Percentiles rank a stretch among this genome's conserved stretches.
These are phyloP conservation scores for Laterallus jamaicensis DNA, from an alignment of 2,113 vertebrate genomes.

Conservation along the genomic window DNA sequence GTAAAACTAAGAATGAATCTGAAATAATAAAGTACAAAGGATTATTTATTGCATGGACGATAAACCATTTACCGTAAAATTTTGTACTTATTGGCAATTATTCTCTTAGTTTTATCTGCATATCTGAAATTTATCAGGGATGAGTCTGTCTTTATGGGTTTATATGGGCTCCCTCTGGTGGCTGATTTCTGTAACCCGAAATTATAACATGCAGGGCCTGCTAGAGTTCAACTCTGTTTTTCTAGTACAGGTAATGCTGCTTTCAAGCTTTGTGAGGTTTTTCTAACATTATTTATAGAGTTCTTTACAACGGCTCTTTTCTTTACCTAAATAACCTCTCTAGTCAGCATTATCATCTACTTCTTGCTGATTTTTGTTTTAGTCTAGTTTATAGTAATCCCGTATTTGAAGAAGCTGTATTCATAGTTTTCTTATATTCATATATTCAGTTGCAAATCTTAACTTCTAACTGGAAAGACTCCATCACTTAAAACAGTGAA, in stretches of 20 bases:
- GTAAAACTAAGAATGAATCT: neutral
- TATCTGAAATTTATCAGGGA: neutral
- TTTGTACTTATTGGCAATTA: neutral
- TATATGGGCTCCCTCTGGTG: slow-evolving; percentile 53
- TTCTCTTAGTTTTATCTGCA: neutral
- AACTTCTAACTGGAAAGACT: neutral
- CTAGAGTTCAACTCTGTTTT: neutral
- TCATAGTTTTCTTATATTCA: neutral
- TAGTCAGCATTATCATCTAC: neutral
- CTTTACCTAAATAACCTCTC: neutral
- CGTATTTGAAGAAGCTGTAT: neutral
- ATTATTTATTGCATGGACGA: neutral
- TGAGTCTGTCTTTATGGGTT: too few species aligned
- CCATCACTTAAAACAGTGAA: neutral
- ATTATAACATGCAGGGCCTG: fast-evolving
- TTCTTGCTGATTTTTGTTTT: neutral
- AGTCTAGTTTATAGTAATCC: neutral
- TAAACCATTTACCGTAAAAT: neutral
- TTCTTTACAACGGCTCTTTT: neutral
- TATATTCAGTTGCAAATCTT: neutral
- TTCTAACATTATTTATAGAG: neutral
- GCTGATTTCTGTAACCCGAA: neutral
- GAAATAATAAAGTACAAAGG: neutral
- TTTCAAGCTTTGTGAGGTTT: neutral
- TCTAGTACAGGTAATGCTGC: neutral